Percentiles rank a stretch among this genome's conserved stretches.
phyloP scores from a whole-genome alignment of 2,113 vertebrate species.

The Epinephelus fuscoguttatus region DNA sequence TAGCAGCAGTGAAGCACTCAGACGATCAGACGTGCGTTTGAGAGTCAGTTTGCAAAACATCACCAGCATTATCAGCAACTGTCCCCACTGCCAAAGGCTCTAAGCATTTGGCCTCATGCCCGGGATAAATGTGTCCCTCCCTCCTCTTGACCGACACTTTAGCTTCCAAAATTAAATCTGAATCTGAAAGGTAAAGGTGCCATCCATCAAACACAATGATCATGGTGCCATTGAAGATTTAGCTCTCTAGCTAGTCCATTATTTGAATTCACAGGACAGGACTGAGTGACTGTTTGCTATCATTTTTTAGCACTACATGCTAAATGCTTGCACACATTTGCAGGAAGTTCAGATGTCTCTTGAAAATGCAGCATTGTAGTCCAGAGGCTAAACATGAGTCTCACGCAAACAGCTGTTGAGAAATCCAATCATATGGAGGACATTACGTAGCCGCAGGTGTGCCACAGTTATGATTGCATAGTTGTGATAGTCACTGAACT shows the following conservation, averaged over 20 bases:
- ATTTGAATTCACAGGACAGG: neutral
- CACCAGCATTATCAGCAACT: conserved; percentile 18
- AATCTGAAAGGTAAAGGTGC: conserved; percentile 24
- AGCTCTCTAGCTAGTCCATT: neutral
- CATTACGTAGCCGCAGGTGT: neutral
- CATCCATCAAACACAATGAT: conserved; percentile 10
- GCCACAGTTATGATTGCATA: neutral
- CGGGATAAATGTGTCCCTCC: conserved; percentile 25
- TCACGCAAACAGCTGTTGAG: neutral
- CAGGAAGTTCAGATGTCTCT: neutral
- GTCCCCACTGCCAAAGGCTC: conserved; percentile 21
- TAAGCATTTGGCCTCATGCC: conserved; percentile 24
- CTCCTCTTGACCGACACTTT: conserved; percentile 11
- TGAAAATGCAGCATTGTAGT: neutral
- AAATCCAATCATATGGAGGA: neutral
- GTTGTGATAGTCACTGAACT: neutral
- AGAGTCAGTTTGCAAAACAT: conserved; percentile 13
- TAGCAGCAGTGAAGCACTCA: neutral
- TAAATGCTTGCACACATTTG: neutral
- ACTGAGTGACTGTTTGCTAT: neutral
- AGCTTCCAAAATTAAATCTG: conserved; percentile 10
- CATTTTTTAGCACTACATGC: too few species aligned
- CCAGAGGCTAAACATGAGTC: neutral
- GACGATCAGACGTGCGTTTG: neutral
- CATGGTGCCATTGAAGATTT: neutral